Conservation (phyloP, 2,113 vertebrate genomes). For the Arizona elegans region DNA sequence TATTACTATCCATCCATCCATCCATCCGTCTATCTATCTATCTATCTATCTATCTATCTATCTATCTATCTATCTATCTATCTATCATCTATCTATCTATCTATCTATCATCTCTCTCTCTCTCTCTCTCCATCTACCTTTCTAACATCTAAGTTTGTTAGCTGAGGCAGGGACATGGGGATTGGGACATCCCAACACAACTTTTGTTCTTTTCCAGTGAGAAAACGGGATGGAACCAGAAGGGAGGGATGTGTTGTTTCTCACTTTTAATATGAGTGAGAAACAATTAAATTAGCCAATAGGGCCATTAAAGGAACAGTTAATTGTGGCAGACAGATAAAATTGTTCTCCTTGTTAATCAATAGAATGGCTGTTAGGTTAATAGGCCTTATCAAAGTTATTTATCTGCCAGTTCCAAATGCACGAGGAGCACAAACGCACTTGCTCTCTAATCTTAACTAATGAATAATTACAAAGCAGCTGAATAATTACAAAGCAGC, state of each 20-base stretch:
- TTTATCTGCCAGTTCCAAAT: constrained; percentile 5
- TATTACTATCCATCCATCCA: no score
- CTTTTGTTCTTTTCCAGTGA: constrained; percentile 1
- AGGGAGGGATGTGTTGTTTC: not conserved
- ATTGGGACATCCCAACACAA: not conserved
- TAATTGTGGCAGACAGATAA: constrained; percentile 53
- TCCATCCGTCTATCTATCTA: no score
- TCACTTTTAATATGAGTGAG: constrained; percentile 37
- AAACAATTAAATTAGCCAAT: constrained; percentile 51
- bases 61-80: no score
- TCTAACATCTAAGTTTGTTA: not conserved
- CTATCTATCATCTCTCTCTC: no score
- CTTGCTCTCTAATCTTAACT: not conserved
- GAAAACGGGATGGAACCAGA: not conserved
- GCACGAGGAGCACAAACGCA: not conserved
- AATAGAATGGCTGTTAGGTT: constrained; percentile 34
- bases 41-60: no score
- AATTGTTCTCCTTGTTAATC: constrained; percentile 43
- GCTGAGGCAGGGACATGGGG: not conserved
- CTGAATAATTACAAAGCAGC: not conserved
- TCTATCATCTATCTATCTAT: no score
- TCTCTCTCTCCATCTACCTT: no score
- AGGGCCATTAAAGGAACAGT: constrained; percentile 46
- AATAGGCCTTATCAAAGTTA: constrained; percentile 30
- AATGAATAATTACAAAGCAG: not conserved